Base-by-base conservation (phyloP, 2,888 invertebrate genomes). In the Teinopalpus imperialis region DNA sequence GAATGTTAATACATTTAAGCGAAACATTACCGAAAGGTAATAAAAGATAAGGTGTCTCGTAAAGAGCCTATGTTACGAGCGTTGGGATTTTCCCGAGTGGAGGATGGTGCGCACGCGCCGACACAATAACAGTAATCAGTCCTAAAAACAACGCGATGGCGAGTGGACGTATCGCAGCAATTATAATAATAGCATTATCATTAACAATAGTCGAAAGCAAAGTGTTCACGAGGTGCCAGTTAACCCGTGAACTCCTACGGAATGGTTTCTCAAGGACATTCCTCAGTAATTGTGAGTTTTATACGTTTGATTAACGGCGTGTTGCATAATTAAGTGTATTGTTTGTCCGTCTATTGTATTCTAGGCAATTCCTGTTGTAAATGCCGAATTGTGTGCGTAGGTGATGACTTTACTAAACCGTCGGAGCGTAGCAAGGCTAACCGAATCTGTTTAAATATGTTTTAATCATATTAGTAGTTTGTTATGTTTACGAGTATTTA, bases 241-340 rank as follows among this genome's bases (percentile, higher is more conserved):
- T 93, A 43, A 93, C 92, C 8, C 89, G 92, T 48, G 94, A 93
- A 67, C 74, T 94, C 39, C 62, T 91, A 53, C 90, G 90, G 53
- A 90, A 90, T 55, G 90, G 90, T 56, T 92, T 94, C 61, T 90
- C 91, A 53, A 90, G 93, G 69, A 92, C 91, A 23, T 92, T 92
- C 62, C 79, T 94, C 42, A 93, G 93, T 66, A 92, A 94, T 71
- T 94, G 94, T 93, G 75, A 92, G 93, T 91, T 57, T 36, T 30
- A 21, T 31, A 37, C 20, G 31, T 46, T 45, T 47, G 23, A 48
- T 10, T 21, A 34, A 29, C n/a, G 6, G 13, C 21, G 12, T 40
- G 26, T 26, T 39, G 27, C 39, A 39, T 39, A 39, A 39, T 16
- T 2, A 20, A 3, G 6, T 9, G 27, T 32, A 45, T 45, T 34